Conservation (phyloP, 2,113 vertebrate genomes). For the Donacobius atricapilla region DNA sequence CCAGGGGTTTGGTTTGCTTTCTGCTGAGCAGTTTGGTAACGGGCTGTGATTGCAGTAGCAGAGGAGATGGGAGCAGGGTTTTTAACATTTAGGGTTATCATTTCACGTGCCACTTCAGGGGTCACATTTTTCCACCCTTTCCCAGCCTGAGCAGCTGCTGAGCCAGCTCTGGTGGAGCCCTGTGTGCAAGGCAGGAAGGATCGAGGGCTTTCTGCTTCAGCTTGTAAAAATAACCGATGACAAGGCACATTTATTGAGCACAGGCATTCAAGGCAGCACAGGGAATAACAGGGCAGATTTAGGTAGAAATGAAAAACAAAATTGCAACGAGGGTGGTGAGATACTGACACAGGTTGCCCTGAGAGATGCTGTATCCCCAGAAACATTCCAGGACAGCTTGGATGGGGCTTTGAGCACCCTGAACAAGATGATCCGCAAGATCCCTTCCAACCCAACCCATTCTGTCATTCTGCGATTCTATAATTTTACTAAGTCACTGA, state of each 20-base stretch:
- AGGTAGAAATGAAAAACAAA: neutral
- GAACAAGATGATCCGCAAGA: neutral
- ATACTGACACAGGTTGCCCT: too few species aligned
- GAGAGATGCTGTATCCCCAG: neutral
- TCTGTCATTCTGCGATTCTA: neutral
- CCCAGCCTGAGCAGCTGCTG: neutral
- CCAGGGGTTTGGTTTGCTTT: neutral
- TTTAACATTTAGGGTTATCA: neutral
- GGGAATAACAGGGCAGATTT: neutral
- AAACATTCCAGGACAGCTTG: neutral
- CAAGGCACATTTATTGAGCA: neutral
- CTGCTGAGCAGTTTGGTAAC: neutral
- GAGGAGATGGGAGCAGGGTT: neutral
- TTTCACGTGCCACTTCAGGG: neutral
- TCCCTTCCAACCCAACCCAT: neutral
- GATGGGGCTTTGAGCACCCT: neutral
- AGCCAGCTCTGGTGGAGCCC: neutral
- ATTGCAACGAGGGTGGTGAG: rapidly evolving
- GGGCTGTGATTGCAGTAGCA: neutral
- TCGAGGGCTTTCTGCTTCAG: neutral
- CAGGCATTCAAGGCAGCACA: neutral
- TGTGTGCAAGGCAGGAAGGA: neutral
- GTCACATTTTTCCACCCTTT: neutral
- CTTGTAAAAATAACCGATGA: neutral
- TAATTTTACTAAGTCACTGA: neutral